Evolutionary conservation across 1,140 invertebrate species (phyloP), one percentile per base, ranked within the genome.

Genomic region (Pantala flavescens): DNA sequence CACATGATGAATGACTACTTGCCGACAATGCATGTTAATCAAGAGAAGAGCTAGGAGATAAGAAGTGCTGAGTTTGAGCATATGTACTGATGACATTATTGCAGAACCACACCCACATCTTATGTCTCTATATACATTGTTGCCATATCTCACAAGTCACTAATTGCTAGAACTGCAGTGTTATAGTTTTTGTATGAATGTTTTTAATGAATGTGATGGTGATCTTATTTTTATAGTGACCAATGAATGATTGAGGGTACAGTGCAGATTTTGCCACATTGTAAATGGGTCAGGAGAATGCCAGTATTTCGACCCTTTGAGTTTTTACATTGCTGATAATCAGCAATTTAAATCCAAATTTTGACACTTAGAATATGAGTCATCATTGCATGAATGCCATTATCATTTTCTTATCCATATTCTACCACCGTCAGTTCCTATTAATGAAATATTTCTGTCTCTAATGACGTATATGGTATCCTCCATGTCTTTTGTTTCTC

Each of bases 1-100:
- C 87, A 75, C 82, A 84, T 55, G 77, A 81, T 75, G 88, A 90
- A 85, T 89, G 87, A 89, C 87, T 88, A 83, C 84, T 85, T 83
- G 86, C 84, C 83, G 86, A 87, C 86, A 87, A 85, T 82, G 84
- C 81, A 78, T 63, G 49, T 63, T 63, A 63, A 63, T 63, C 49
- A 63, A 63, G 49, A 63, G 49, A 63, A 63, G n/a, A 19, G 49
- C 49, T 16, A 63, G 49, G 49, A 63, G 49, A 19, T 63, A 1
- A 63, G 16, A 63, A 63, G 49, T 63, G 49, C 49, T 63, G 49
- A 63, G 49, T 63, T 63, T 16, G 49, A 63, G n/a, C 14, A 63
- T 36, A 16, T 63, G 49, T 63, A 21, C 16, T 21, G n/a, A 21
- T 19, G 49, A 63, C 14, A 63, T 63, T 63, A 19, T 63, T 19